Base-by-base conservation (phyloP, 2,888 invertebrate genomes). In the Galerucella pusilla region DNA sequence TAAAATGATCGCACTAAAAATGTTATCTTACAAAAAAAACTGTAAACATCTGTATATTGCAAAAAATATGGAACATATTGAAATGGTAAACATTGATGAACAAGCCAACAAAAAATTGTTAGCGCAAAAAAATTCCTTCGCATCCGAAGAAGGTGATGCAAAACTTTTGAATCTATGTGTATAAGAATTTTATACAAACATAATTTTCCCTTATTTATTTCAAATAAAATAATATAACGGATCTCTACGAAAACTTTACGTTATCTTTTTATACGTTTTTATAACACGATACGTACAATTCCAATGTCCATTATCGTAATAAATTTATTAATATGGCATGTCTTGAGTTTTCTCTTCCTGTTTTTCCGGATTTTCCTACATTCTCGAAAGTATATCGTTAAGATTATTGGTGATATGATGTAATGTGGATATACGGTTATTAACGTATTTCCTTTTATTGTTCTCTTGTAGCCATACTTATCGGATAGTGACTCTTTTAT, bases 301-400 rank as follows among this genome's bases (percentile, higher is more conserved):
- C 75, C 80, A 78, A 78, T 80, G 79, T 79, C 79, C 80, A 81
- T 81, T 81, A 81, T 81, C 74, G 82, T 80, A 84, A 84, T 84
- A 83, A 84, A 84, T 84, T 84, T 84, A 83, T 84, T 84, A 83
- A 84, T 84, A 82, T 81, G 79, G 80, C 81, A 71, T 76, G 80
- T 79, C 76, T 73, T 78, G 77, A 77, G 76, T 79, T 78, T 78
- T 79, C 75, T 74, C 77, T 57, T 75, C 73, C 73, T 75, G 76
- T 77, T 78, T 68, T 75, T 60, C 74, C 73, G 61, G 69, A 49
- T 75, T 79, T 76, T 77, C 76, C 77, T 78, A 81, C 80, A 80
- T 81, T 79, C 82, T 80, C 79, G 78, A 82, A 20, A 82, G 81
- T 80, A 80, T 84, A 80, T 84, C 82, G 82, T 84, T 81, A 84